phyloP scores from a whole-genome alignment of 2,113 vertebrate genomes.

The Erinaceus europaeus region DNA sequence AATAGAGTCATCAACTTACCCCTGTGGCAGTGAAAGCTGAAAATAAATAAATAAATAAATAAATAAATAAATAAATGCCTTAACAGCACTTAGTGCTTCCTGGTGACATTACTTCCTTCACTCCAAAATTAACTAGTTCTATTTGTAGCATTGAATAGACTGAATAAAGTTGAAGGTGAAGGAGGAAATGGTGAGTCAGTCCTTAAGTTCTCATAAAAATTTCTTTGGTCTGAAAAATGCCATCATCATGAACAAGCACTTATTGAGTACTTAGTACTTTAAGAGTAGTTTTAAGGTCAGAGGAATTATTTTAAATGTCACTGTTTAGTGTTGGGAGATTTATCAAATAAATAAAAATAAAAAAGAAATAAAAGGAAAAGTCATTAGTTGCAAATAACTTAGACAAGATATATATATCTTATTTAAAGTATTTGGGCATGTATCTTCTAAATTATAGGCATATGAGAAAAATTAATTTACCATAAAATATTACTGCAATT shows the following conservation, averaged over 20 bases:
- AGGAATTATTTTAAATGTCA: constrained; percentile 61
- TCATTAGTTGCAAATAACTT: constrained; percentile 20
- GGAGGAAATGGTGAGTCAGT: constrained; percentile 15
- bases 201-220: constrained; percentile 25
- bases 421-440: background rate
- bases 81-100: constrained; percentile 11
- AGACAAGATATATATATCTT: constrained; percentile 32
- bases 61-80: background rate
- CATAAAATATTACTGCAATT: background rate
- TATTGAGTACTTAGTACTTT: constrained; percentile 31
- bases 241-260: constrained; percentile 41
- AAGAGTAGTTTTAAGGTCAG: constrained; percentile 46
- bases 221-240: constrained; percentile 40
- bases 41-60: background rate
- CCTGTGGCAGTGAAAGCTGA: background rate
- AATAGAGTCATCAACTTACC: background rate
- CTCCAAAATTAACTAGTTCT: constrained; percentile 16
- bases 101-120: constrained; percentile 33
- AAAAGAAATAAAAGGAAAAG: constrained; percentile 45
- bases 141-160: constrained; percentile 49
- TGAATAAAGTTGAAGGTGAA: background rate
- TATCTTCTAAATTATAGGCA: constrained; percentile 1
- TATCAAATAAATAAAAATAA: background rate
- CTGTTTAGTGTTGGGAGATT: constrained; percentile 40
- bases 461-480: constrained; percentile 41